phyloP scores from a whole-genome alignment of 2,888 invertebrate species.

The Tromatobia lineatoria region DNA sequence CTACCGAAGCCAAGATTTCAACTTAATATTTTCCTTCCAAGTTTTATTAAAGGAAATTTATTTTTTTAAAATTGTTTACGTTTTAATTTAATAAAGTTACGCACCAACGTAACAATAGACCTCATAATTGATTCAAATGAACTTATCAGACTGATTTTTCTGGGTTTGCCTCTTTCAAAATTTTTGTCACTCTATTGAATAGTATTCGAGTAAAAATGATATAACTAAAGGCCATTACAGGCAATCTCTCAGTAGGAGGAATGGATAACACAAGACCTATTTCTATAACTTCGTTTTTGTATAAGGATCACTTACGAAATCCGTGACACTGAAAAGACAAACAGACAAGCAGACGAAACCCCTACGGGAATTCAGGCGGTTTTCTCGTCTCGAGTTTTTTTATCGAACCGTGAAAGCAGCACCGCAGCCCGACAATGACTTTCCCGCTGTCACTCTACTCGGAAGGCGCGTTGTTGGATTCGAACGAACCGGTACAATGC shows the following conservation, averaged over 20 bases:
- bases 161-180: no score
- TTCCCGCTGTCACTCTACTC: constrained; percentile 44
- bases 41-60: no score
- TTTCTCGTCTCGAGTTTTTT: constrained; percentile 22
- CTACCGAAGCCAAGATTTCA: no score
- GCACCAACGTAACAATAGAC: no score
- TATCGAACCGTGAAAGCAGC: constrained; percentile 40
- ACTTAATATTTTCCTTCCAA: no score
- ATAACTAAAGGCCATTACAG: constrained; percentile 3
- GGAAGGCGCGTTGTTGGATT: constrained; percentile 3
- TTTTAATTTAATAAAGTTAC: no score
- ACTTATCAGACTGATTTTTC: no score
- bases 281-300: not conserved
- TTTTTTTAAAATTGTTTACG: no score
- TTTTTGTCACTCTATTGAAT: not conserved
- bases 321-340: constrained; percentile 8
- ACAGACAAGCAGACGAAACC: not conserved
- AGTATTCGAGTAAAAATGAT: not conserved
- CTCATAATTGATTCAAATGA: no score
- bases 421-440: constrained; percentile 25
- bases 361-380: constrained; percentile 5
- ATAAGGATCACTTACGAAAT: constrained; percentile 13
- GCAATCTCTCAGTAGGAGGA: not conserved
- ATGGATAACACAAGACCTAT: not conserved
- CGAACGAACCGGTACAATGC: not conserved